Evolutionary conservation across 2,888 invertebrate species (phyloP).

Genomic region (Choristoneura rosaceana): DNA sequence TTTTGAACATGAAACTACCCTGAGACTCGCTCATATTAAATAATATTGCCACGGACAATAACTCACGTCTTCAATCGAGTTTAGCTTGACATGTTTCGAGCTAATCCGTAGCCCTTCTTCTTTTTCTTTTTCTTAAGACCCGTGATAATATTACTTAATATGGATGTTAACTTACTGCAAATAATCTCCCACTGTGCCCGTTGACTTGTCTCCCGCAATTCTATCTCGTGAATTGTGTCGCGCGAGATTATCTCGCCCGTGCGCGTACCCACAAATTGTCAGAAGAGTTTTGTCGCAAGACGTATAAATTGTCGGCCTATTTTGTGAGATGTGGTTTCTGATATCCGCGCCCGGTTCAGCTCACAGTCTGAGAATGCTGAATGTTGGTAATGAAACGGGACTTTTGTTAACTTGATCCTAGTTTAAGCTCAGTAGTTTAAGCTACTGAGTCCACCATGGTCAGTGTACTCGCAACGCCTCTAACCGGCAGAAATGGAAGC

Average conservation of each 20-base stretch:
- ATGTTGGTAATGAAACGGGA: conserved; percentile 27
- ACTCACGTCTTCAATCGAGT: too few relatives aligned
- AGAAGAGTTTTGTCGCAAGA: conserved; percentile 40
- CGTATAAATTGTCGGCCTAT: conserved; percentile 39
- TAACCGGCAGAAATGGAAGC: too few relatives aligned
- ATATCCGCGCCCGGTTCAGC: conserved; percentile 17
- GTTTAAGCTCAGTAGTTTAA: too few relatives aligned
- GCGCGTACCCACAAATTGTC: conserved; percentile 40
- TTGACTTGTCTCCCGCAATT: conserved; percentile 40
- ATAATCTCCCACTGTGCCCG: conserved; percentile 14
- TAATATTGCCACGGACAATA: too few relatives aligned
- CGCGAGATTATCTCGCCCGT: conserved; percentile 40
- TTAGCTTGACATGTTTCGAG: too few relatives aligned
- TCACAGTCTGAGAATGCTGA: background rate
- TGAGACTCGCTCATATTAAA: too few relatives aligned
- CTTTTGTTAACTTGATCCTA: background rate
- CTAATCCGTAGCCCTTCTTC: too few relatives aligned
- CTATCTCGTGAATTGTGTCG: conserved; percentile 42
- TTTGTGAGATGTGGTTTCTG: conserved; percentile 35
- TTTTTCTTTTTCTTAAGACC: too few relatives aligned
- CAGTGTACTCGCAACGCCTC: too few relatives aligned
- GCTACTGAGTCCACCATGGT: too few relatives aligned
- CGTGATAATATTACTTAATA: too few relatives aligned
- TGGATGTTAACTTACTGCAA: conserved; percentile 1
- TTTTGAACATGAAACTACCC: too few relatives aligned